phyloP scores from a whole-genome alignment of 2,113 vertebrate genomes.

The Sterrhoptilus dennistouni region DNA sequence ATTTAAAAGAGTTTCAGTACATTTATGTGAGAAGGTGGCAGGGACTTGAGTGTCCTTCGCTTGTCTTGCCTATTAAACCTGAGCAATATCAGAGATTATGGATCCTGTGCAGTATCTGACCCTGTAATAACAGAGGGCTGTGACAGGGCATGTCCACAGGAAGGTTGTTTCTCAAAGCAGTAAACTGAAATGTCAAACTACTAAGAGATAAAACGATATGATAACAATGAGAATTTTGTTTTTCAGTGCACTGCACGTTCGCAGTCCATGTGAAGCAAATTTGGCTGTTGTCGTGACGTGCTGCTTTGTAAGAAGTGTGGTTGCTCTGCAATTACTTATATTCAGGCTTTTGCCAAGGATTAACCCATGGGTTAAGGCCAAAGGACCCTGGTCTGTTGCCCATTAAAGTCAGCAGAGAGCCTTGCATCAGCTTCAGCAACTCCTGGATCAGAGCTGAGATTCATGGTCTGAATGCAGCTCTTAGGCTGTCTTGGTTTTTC shows the following conservation, averaged over 20 bases:
- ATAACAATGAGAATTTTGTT: neutral
- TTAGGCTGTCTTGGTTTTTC: neutral
- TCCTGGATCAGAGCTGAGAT: neutral
- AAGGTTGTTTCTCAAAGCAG: neutral
- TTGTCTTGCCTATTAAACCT: neutral
- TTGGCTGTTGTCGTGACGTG: neutral
- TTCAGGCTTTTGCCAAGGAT: slow-evolving; percentile 7
- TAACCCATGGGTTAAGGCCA: neutral
- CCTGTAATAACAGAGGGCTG: neutral
- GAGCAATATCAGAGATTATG: neutral
- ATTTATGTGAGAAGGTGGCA: neutral
- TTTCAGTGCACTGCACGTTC: neutral
- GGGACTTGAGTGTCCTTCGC: neutral
- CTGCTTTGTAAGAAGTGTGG: neutral
- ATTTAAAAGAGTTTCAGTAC: neutral
- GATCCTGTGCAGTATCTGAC: neutral
- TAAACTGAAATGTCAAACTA: neutral
- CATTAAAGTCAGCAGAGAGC: neutral
- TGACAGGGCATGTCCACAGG: neutral
- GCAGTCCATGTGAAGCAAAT: neutral
- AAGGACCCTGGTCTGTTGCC: neutral
- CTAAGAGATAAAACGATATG: neutral
- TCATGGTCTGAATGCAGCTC: neutral
- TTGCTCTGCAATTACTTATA: neutral
- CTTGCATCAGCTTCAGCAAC: neutral